Percentiles rank a stretch among this genome's conserved stretches.
These are phyloP conservation scores for Acrobasis consociella DNA, from an alignment of 2,888 invertebrate species.

Conservation along the genomic window DNA sequence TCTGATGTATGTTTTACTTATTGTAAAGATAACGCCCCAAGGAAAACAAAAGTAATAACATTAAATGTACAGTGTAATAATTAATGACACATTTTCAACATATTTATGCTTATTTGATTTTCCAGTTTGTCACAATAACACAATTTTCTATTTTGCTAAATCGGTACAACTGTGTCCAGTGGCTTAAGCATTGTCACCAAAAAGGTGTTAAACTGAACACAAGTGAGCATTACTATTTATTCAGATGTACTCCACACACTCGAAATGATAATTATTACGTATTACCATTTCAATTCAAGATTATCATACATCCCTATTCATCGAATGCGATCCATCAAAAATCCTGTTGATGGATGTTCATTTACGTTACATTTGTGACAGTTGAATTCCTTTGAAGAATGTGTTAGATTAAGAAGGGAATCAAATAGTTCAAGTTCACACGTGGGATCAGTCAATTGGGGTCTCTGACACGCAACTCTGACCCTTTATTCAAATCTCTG, in stretches of 20 bases:
- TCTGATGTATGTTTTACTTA: neutral
- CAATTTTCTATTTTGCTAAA: neutral
- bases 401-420: conserved; percentile 50
- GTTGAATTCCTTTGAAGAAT: conserved; percentile 70
- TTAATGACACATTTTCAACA: conserved; percentile 1
- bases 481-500: conserved; percentile 25
- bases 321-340: conserved; percentile 64
- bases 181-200: conserved; percentile 28
- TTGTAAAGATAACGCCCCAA: neutral
- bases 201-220: conserved; percentile 55
- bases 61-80: neutral
- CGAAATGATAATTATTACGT: conserved; percentile 62
- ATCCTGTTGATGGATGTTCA: conserved; percentile 58
- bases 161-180: neutral
- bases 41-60: neutral
- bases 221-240: conserved; percentile 61
- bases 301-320: conserved; percentile 76
- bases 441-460: conserved; percentile 63
- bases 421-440: conserved; percentile 66
- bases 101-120: neutral
- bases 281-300: conserved; percentile 75
- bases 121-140: neutral
- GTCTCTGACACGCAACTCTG: conserved; percentile 36
- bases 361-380: conserved; percentile 72
- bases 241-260: conserved; percentile 51